Base-by-base conservation (phyloP, 2,113 vertebrate genomes). In the Ophthalmolycus amberensis region DNA sequence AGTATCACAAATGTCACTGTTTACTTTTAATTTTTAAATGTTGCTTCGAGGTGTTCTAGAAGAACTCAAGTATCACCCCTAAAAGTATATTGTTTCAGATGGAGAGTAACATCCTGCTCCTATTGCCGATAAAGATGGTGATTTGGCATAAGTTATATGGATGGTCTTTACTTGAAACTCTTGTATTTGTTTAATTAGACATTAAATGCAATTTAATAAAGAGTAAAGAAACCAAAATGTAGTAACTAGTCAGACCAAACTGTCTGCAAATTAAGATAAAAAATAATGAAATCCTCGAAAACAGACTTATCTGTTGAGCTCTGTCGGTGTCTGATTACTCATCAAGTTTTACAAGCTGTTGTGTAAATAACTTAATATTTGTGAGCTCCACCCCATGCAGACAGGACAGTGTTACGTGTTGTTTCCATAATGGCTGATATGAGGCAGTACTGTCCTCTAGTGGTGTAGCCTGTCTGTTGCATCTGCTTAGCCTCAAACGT, bases 71-170 rank as follows among this genome's bases (percentile, higher is more conserved):
- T 18, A 32, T 54, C 16, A 42, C 7, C 10, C 1, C 5, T 77
- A 10, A 22, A 44, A 37, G 20, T 37, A 15, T 15, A 25, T 75
- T 14, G 78, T 29, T 38, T 67, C 11, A 75, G 60, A 67, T 37
- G 12, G 42, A 48, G 37, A n/a, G 9, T 77, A 5, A 29, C 25
- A 32, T 42, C 20, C 66, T 71, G 42, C 73, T 66, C 20, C 68
- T 40, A 64, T 40, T 48, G 83, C 81, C 74, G 85, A 84, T 86
- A 81, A 83, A 85, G 48, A 46, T 66, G 46, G 18, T 79, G 38
- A 52, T 76, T 67, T 64, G 15, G 10, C 0, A 66, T 38, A 16
- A 75, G 5, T 40, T 34, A 58, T 34, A 34, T 54, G n/a, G 20
- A n/a, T 74, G 9, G 15, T 81, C 46, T 68, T 67, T 38, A 34